Base-by-base conservation (phyloP, 2,797 vertebrate species). In the Rhynchonycteris naso region DNA sequence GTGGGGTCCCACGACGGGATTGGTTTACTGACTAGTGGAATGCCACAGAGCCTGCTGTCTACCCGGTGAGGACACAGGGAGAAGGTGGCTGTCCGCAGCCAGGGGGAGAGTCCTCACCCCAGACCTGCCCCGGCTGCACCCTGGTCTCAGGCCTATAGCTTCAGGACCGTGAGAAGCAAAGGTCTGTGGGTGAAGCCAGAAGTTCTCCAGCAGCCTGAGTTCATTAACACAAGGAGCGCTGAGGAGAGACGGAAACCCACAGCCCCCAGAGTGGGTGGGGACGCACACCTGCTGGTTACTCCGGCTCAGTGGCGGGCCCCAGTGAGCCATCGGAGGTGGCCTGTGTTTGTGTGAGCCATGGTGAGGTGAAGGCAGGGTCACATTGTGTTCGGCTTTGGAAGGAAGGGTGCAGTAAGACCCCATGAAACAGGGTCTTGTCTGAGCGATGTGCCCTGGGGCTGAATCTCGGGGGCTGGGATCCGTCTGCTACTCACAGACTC, bases 401-500 rank as follows among this genome's bases (percentile, higher is more conserved):
- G 6, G 15, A 43, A 54, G 61, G 63, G 11, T 28, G 10, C 24
- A 19, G 18, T 33, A 35, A 15, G 59, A n/a, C n/a, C 8, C 43
- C 5, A 1, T 21, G 21, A 47, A 10, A 33, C 8, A 2, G 3
- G 2, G 33, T 16, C 5, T 18, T 8, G 22, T 26, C 0, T 0
- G 43, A 65, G 14, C 33, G 35, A 50, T n/a, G 71, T 4, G 10
- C 54, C 24, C 11, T 1, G 22, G 19, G 43, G 50, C 56, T 33
- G 38, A 69, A 7, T 18, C 10, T 5, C 52, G 3, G 61, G 7
- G 71, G 5, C 68, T 22, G 13, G 26, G 69, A 3, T 28, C 26
- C 79, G 82, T 22, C 26, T 69, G 54, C 13, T 22, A 26, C 21
- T 74, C 52, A 5, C 1, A 19, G 30, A 4, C 26, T 63, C 33